Evolutionary conservation across 2,888 invertebrate species (phyloP).

Genomic region (Ichneumoninae sp.): DNA sequence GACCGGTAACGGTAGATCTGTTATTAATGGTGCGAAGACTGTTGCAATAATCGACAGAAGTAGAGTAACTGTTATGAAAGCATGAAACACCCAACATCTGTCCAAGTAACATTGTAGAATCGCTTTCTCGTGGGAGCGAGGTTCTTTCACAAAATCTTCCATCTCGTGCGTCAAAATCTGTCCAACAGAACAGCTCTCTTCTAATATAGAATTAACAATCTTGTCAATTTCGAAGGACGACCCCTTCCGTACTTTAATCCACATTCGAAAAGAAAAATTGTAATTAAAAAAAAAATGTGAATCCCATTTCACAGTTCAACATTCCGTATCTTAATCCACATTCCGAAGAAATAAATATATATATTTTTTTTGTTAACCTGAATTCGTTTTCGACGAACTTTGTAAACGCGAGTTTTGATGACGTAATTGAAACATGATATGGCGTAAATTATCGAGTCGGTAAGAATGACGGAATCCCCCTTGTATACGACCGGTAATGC

Average conservation of each 20-base stretch:
- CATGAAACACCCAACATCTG: conserved; percentile 48
- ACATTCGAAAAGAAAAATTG: too few species aligned
- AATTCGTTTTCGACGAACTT: conserved; percentile 9
- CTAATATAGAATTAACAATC: too few species aligned
- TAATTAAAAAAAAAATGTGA: too few species aligned
- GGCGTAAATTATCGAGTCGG: conserved; percentile 23
- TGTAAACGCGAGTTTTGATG: conserved; percentile 40
- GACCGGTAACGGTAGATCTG: not conserved
- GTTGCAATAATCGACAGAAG: not conserved
- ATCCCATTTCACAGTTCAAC: too few species aligned
- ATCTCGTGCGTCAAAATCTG: conserved; percentile 52
- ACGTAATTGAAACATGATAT: not conserved
- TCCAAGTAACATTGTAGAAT: conserved; percentile 64
- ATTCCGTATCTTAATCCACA: too few species aligned
- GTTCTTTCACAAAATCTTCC: conserved; percentile 28
- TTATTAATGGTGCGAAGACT: not conserved
- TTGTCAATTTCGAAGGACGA: too few species aligned
- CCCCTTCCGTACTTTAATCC: too few species aligned
- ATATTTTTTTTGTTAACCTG: too few species aligned
- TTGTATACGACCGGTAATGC: conserved; percentile 1
- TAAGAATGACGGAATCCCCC: not conserved
- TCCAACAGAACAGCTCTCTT: not conserved
- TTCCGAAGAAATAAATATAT: too few species aligned
- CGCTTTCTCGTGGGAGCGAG: conserved; percentile 30
- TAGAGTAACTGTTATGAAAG: conserved; percentile 39